Evolutionary conservation across 2,888 invertebrate genomes (phyloP), one percentile per base, ranked within the genome.

Genomic region (Laothoe populi): DNA sequence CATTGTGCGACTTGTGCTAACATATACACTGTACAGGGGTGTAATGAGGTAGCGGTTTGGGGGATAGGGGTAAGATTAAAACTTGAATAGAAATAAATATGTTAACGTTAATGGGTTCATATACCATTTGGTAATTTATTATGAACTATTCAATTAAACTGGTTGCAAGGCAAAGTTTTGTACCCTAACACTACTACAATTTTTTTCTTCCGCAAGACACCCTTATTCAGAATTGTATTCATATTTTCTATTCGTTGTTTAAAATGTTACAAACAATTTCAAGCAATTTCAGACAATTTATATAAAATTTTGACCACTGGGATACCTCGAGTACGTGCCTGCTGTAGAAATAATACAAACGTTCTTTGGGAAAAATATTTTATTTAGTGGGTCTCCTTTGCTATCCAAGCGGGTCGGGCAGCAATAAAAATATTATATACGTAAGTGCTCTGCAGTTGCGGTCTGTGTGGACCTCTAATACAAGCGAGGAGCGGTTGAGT

Each of bases 401-500:
- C 79, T 78, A 80, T 73, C 78, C 78, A 78, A 79, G 78, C 77
- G 81, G 82, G 82, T 78, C 78, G 79, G 82, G 81, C 75, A 77
- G 79, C 82, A 86, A 87, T 90, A 89, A 89, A 90, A 89, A 89
- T 90, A 89, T 90, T 87, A 85, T 88, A 84, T 83, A 82, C 69
- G 70, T 74, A 75, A 77, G 73, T 77, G 76, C 72, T 72, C 58
- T 71, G 70, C 71, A 68, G 72, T 69, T 57, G 66, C 48, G 58
- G 44, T 60, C 44, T 48, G 62, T 59, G 45, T 63, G 59, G 48
- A 58, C 58, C 38, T 42, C 31, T 40, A 45, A 0, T 2, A n/a
- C 0, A 3, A 61, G 59, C 13, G 5, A 0, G 0, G 0, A 64
- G 66, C 66, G 67, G 0, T 49, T 11, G 40, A 24, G 19, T 16